phyloP scores from a whole-genome alignment of 2,113 vertebrate genomes.

The Rhombomys opimus region DNA sequence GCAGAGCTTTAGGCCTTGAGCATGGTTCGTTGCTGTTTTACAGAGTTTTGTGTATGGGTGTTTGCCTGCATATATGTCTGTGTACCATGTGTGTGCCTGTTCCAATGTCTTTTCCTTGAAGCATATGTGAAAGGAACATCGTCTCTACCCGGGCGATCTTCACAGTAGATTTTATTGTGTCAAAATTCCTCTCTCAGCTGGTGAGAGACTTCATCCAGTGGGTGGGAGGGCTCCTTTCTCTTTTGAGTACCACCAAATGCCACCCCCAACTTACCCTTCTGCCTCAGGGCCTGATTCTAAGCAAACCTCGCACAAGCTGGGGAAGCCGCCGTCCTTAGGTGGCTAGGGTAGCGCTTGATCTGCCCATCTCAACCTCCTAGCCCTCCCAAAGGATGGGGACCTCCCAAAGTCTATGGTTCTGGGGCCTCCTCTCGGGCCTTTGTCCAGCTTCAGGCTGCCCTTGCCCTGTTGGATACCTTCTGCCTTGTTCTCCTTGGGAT shows the following conservation, averaged over 20 bases:
- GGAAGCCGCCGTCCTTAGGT: not conserved
- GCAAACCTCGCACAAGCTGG: not conserved
- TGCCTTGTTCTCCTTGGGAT: not conserved
- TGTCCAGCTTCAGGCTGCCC: too few species aligned
- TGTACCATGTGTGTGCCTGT: not conserved
- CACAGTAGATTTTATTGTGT: not conserved
- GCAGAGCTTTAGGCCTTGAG: not conserved
- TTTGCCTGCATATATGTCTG: not conserved
- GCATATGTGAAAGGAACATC: not conserved
- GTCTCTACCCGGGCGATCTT: not conserved
- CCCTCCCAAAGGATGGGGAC: too few species aligned
- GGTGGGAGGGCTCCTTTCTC: not conserved
- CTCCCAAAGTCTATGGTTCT: not conserved
- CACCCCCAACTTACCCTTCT: not conserved
- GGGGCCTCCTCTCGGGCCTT: too few species aligned
- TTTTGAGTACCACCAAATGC: not conserved
- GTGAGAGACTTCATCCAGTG: not conserved
- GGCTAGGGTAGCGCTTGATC: accelerated
- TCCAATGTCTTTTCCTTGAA: not conserved
- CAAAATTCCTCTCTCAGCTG: not conserved
- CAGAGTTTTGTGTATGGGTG: not conserved
- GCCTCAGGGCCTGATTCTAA: not conserved
- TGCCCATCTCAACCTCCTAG: not conserved
- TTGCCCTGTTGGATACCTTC: accelerated
- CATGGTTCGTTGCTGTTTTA: not conserved